phyloP scores from a whole-genome alignment of 1,140 invertebrate genomes.

The Rhynchophorus ferrugineus region DNA sequence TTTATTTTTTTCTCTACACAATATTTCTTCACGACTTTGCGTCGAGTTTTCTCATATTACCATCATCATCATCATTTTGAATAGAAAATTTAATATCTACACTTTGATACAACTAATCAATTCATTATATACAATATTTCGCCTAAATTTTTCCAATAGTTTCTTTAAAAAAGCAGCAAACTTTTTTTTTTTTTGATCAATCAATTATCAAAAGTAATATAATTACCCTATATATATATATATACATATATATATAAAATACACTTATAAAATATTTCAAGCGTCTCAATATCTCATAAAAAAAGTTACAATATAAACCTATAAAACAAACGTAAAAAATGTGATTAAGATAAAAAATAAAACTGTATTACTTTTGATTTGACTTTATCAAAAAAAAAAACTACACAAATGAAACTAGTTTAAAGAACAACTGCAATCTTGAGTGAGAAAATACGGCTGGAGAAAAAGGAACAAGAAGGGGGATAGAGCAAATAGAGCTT shows the following conservation, averaged over 20 bases:
- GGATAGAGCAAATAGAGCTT: too few relatives aligned
- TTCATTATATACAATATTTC: constrained; percentile 28
- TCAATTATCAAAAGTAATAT: constrained; percentile 24
- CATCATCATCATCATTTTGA: constrained; percentile 27
- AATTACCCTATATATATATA: constrained; percentile 11
- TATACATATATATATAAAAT: constrained; percentile 12
- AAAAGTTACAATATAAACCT: constrained; percentile 1
- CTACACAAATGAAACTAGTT: too few relatives aligned
- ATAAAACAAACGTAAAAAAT: neutral
- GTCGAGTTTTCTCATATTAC: too few relatives aligned
- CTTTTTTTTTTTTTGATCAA: neutral
- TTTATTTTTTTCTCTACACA: neutral
- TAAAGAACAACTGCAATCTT: constrained; percentile 8
- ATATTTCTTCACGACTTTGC: neutral
- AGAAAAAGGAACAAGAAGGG: too few relatives aligned
- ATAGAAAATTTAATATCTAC: constrained; percentile 37
- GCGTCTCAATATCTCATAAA: constrained; percentile 6
- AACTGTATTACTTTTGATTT: constrained; percentile 24
- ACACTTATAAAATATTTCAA: constrained; percentile 6
- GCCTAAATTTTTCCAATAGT: constrained; percentile 7
- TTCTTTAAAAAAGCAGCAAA: constrained; percentile 15
- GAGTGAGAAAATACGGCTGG: too few relatives aligned
- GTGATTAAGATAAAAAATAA: neutral
- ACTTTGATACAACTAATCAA: constrained; percentile 32
- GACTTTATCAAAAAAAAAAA: constrained; percentile 21